Base-by-base conservation (phyloP, 1,140 invertebrate genomes). In the Aphis gossypii region DNA sequence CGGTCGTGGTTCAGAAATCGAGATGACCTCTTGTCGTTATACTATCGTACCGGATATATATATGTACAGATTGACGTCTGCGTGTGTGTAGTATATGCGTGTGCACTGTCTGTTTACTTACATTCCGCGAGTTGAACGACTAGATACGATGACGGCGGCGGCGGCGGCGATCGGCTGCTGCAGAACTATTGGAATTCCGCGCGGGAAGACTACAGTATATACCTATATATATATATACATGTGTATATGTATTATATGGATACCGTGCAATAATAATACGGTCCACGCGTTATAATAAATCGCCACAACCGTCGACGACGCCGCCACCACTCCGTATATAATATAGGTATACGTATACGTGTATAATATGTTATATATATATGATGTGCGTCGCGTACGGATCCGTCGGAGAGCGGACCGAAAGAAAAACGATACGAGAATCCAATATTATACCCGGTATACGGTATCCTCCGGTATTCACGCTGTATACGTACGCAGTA, bases 41-140 rank as follows among this genome's bases (percentile, higher is more conserved):
- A 44, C 44, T 23, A 23, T 84, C 83, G 83, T 84, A 84, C 41
- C n/a, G 18, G n/a, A 38, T 83, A 83, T 41, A 83, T 60, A 60
- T 60, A 76, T n/a, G 8, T n/a, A n/a, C 20, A 41, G 21, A 41
- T 84, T 44, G 83, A 44, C 83, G 83, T 9, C 7, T 38, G 60
- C 11, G 60, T 68, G 54, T 56, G 76, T 21, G 38, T 83, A 83
- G 38, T 83, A 83, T 83, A 23, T 82, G 76, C 38, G 9, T 83
- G 38, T 44, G 38, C 83, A 44, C 83, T 44, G 83, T 84, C 83
- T 84, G 83, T 84, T 41, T 84, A 84, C 83, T 41, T 41, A 84
- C 83, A 84, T 84, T 84, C 83, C 83, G 83, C 23, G 83, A 84
- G 83, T 84, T 84, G 83, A 84, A 84, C 83, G 83, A 84, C 83